phyloP scores from a whole-genome alignment of 1,140 invertebrate species.

The Nomia melanderi region DNA sequence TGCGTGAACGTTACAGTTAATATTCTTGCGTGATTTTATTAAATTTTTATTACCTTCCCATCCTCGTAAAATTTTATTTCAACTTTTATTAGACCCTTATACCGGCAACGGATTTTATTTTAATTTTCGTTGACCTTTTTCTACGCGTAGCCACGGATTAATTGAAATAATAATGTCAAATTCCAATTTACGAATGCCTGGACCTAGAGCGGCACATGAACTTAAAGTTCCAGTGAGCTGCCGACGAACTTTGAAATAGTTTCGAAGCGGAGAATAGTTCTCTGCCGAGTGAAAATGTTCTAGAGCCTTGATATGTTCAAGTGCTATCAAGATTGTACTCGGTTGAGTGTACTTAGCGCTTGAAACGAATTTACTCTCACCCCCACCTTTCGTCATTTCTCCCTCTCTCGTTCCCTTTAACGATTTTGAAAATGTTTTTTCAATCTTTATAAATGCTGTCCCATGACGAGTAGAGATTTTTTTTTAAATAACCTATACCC shows the following conservation, averaged over 20 bases:
- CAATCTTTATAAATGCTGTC: too few species aligned
- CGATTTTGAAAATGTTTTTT: too few species aligned
- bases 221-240: not conserved
- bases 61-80: too few species aligned
- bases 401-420: too few species aligned
- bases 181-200: not conserved
- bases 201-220: not conserved
- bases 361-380: not conserved
- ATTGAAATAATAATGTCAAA: not conserved
- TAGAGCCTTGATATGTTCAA: not conserved
- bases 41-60: too few species aligned
- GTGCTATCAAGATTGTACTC: not conserved
- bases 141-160: not conserved
- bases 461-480: too few species aligned
- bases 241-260: not conserved
- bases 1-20: too few species aligned
- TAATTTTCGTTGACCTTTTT: not conserved
- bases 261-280: not conserved
- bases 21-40: too few species aligned
- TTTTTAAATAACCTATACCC: too few species aligned
- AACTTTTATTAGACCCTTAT: not conserved
- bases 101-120: not conserved
- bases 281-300: not conserved
- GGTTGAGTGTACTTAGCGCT: not conserved
- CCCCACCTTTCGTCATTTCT: too few species aligned